phyloP scores from a whole-genome alignment of 2,113 vertebrate genomes.

The Sus scrofa region DNA sequence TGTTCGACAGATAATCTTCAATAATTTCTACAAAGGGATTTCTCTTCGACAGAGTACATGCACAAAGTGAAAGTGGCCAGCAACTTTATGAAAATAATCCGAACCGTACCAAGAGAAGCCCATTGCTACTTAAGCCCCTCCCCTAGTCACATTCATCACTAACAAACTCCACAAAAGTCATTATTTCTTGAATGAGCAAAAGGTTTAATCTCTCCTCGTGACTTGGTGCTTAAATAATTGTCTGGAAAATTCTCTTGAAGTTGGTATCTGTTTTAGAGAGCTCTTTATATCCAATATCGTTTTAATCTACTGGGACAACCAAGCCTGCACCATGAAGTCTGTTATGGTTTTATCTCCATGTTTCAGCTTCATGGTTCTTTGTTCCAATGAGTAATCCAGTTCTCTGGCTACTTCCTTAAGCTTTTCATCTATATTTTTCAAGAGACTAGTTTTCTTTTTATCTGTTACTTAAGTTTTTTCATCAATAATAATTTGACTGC shows the following conservation, averaged over 20 bases:
- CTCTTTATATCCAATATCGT: constrained; percentile 96
- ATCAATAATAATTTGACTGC: constrained; percentile 90
- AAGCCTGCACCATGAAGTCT: constrained; percentile 94
- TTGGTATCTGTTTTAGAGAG: constrained; percentile 95
- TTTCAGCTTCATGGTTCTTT: constrained; percentile 94
- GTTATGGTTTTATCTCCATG: constrained; percentile 96
- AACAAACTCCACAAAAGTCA: constrained; percentile 97
- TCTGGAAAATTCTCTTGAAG: constrained; percentile 95
- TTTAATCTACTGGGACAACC: constrained; percentile 96
- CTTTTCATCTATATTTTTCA: constrained; percentile 91
- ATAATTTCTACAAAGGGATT: constrained; percentile 91
- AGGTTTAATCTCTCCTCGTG: constrained; percentile 95
- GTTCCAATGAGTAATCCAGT: constrained; percentile 92
- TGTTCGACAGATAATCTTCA: constrained; percentile 89
- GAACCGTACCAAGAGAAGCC: constrained; percentile 98
- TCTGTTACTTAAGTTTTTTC: constrained; percentile 89
- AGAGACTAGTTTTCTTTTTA: constrained; percentile 72
- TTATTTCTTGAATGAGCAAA: constrained; percentile 98
- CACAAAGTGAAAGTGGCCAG: not conserved
- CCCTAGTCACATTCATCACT: constrained; percentile 98
- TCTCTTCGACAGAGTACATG: constrained; percentile 87
- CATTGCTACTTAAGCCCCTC: constrained; percentile 95
- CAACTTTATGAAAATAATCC: constrained; percentile 57
- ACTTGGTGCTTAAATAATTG: constrained; percentile 92
- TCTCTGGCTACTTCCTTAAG: constrained; percentile 89